Evolutionary conservation across 2,113 vertebrate species (phyloP).

Genomic region (Colaptes auratus): DNA sequence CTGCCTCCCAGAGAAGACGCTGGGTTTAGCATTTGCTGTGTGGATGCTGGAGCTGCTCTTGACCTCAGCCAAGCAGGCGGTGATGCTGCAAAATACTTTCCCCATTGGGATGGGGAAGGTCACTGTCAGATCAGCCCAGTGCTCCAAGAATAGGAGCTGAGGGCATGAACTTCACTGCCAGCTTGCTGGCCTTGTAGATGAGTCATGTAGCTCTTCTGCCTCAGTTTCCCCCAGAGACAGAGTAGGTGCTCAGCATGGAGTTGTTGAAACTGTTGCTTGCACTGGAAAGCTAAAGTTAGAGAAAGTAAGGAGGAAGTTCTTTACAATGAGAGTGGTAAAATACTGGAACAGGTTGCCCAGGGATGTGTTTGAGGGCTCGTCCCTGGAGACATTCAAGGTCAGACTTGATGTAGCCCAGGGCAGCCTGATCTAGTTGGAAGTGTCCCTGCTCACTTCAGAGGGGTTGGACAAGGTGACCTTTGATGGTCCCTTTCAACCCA

Average conservation of each 20-base stretch:
- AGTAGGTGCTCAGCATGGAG: fast-evolving
- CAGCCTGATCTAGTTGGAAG: too few relatives aligned
- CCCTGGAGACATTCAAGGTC: too few relatives aligned
- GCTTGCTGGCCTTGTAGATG: fast-evolving
- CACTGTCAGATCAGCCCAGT: not conserved
- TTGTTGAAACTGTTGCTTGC: not conserved
- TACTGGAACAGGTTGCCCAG: too few relatives aligned
- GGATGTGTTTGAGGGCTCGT: too few relatives aligned
- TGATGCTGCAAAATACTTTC: not conserved
- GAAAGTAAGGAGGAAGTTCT: not conserved
- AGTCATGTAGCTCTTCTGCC: not conserved
- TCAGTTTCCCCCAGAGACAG: not conserved
- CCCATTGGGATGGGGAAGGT: fast-evolving
- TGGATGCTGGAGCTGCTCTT: not conserved
- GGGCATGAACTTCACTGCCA: fast-evolving
- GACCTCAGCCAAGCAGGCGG: not conserved
- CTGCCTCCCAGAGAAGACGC: not conserved
- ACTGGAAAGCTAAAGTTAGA: fast-evolving
- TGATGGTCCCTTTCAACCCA: too few relatives aligned
- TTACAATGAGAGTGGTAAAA: too few relatives aligned
- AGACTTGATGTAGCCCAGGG: too few relatives aligned
- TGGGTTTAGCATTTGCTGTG: not conserved
- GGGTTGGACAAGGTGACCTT: too few relatives aligned
- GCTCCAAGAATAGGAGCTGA: not conserved
- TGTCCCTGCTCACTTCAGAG: too few relatives aligned